Evolutionary conservation across 2,113 vertebrate species (phyloP).

Genomic region (Rana temporaria): DNA sequence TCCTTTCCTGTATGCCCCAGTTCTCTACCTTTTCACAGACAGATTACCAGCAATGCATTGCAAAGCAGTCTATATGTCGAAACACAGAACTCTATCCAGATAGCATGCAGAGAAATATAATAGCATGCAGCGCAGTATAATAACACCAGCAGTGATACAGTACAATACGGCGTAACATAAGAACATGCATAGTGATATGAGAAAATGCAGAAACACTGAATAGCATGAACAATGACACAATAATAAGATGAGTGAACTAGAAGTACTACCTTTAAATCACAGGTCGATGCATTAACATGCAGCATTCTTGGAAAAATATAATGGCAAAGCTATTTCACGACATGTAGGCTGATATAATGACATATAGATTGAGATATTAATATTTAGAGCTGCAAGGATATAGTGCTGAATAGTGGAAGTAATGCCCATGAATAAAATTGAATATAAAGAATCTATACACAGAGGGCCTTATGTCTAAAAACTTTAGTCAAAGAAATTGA

Average conservation of each 20-base stretch:
- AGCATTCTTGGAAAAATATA: background rate
- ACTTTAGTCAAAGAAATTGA: background rate
- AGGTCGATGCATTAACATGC: background rate
- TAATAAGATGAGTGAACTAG: background rate
- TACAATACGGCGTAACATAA: conserved; percentile 15
- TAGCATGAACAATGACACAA: background rate
- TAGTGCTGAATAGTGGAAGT: background rate
- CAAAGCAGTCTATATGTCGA: conserved; percentile 31
- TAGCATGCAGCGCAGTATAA: conserved; percentile 43
- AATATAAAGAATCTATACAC: background rate
- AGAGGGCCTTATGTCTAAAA: background rate
- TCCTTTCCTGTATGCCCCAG: background rate
- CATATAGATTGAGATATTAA: background rate
- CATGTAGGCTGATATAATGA: background rate
- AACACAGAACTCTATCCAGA: conserved; percentile 19
- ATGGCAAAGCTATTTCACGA: background rate
- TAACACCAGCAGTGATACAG: conserved; percentile 1
- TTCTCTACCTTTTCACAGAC: conserved; percentile 54
- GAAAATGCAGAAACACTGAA: conserved; percentile 3
- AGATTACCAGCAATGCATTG: conserved; percentile 41
- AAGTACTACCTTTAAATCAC: background rate
- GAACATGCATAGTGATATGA: conserved; percentile 36
- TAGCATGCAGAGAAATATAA: conserved; percentile 31
- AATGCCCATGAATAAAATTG: background rate
- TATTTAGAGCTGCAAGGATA: background rate